Conservation (phyloP, 2,888 invertebrate species). For the Diogma glabrata region DNA sequence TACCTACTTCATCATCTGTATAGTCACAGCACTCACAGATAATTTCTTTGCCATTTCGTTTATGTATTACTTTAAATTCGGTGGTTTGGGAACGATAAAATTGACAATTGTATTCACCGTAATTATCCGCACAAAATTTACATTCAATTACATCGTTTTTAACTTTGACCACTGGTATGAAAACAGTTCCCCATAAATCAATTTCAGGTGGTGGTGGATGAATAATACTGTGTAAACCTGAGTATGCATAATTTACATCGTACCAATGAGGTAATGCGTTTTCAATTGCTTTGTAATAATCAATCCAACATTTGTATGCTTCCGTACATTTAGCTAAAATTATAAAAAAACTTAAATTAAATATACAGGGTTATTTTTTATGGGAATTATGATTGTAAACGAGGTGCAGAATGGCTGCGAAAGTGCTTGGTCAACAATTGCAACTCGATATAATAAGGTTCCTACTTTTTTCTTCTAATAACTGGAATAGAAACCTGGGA, state of each 20-base stretch:
- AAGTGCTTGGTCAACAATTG: no score
- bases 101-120: slow-evolving; percentile 42
- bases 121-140: slow-evolving; percentile 45
- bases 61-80: slow-evolving; percentile 35
- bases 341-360: neutral
- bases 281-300: slow-evolving; percentile 19
- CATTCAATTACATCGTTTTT: slow-evolving; percentile 37
- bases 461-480: no score
- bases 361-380: no score
- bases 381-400: no score
- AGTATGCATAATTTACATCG: slow-evolving; percentile 35
- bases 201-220: slow-evolving; percentile 34
- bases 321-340: slow-evolving; percentile 11
- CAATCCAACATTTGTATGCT: slow-evolving; percentile 17
- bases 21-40: slow-evolving; percentile 55
- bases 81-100: slow-evolving; percentile 38
- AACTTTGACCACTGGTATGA: slow-evolving; percentile 34
- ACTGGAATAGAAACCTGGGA: no score
- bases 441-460: no score
- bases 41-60: slow-evolving; percentile 36
- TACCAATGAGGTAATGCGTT: slow-evolving; percentile 34
- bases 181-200: slow-evolving; percentile 33
- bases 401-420: no score
- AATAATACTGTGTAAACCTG: slow-evolving; percentile 35
- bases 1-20: slow-evolving; percentile 27